Evolutionary conservation across 2,113 vertebrate genomes (phyloP).

Genomic region (Melanocharis versteri): DNA sequence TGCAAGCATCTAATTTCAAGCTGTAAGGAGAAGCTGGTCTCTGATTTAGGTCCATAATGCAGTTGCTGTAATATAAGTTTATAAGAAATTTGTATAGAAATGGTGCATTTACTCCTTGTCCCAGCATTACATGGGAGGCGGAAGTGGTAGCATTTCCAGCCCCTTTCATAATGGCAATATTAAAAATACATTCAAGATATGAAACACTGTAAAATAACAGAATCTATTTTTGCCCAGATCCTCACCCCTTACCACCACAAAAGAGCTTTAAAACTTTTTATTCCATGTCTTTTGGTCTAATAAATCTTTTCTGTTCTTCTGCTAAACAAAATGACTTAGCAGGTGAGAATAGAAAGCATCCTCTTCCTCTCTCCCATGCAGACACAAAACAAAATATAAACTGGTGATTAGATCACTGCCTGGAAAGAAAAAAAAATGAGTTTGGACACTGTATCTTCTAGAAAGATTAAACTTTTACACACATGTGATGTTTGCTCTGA

Average conservation of each 20-base stretch:
- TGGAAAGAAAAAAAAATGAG: background rate
- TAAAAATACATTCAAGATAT: background rate
- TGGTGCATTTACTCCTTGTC: background rate
- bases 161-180: background rate
- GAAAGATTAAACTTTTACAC: background rate
- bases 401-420: background rate
- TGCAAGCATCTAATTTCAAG: background rate
- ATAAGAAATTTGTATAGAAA: background rate
- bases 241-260: background rate
- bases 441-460: background rate
- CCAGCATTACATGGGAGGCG: background rate
- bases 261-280: background rate
- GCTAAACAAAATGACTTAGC: background rate
- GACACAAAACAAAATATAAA: background rate
- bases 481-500: background rate
- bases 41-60: background rate
- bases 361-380: background rate
- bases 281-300: background rate
- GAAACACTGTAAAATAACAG: background rate
- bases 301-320: background rate
- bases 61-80: background rate
- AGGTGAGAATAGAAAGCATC: rapidly evolving
- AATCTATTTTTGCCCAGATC: background rate
- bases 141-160: background rate
- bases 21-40: background rate